phyloP scores from a whole-genome alignment of 2,113 vertebrate species.

The Balaenoptera acutorostrata region DNA sequence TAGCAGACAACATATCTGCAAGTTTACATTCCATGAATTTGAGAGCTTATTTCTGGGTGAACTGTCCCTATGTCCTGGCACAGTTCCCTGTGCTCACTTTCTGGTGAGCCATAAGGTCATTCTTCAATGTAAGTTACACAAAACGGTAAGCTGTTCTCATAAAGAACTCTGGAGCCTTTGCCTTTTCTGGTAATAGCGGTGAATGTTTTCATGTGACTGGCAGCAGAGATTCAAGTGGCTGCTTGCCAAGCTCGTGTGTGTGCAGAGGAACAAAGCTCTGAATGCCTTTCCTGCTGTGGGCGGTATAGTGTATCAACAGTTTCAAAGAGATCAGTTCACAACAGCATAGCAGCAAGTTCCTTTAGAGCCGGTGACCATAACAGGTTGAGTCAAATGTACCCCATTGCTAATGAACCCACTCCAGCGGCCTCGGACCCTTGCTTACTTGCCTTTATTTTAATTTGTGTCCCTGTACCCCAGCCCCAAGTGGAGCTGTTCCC shows the following conservation, averaged over 20 bases:
- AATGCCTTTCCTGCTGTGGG: conserved; percentile 58
- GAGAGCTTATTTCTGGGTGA: not conserved
- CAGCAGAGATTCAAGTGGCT: conserved; percentile 34
- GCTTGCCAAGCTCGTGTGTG: conserved; percentile 32
- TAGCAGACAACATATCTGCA: not conserved
- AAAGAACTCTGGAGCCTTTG: conserved; percentile 4
- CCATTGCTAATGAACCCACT: not conserved
- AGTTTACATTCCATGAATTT: not conserved
- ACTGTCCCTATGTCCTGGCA: not conserved
- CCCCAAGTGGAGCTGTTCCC: not conserved
- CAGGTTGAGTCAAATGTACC: not conserved
- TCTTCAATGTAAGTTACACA: conserved; percentile 3
- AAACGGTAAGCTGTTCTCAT: not conserved
- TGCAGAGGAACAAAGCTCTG: conserved; percentile 70
- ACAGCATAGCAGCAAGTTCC: not conserved
- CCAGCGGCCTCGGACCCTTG: not conserved
- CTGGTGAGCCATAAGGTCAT: not conserved
- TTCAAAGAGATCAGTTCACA: conserved; percentile 8
- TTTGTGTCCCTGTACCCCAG: not conserved
- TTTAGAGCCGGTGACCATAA: conserved; percentile 12
- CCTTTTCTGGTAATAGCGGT: conserved; percentile 51
- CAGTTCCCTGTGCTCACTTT: not conserved
- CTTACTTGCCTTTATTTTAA: not conserved
- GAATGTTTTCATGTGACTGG: not conserved
- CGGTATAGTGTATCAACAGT: conserved; percentile 64